These are phyloP conservation scores for Nycticebus coucang DNA, from an alignment of 2,113 vertebrate genomes.

Conservation along the genomic window DNA sequence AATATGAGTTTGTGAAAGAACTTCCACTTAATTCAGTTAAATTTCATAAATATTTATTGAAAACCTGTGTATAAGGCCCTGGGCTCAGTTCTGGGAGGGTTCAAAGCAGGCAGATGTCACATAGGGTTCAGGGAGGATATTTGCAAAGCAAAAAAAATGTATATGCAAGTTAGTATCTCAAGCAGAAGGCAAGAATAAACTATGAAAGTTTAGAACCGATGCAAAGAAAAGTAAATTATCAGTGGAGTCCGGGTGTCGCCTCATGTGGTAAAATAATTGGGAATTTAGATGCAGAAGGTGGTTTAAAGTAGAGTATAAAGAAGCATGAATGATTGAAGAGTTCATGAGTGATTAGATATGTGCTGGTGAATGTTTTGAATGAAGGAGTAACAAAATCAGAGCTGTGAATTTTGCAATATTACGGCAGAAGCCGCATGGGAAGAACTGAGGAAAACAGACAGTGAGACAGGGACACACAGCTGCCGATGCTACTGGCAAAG, in stretches of 20 bases:
- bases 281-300: conserved; percentile 8
- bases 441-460: not conserved
- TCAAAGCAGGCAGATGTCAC: conserved; percentile 34
- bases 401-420: not conserved
- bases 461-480: not conserved
- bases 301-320: not conserved
- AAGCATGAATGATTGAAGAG: not conserved
- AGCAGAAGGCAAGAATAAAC: not conserved
- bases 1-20: not conserved
- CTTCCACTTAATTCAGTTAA: not conserved
- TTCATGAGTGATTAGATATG: conserved; percentile 4
- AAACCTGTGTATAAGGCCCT: not conserved
- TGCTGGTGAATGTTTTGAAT: not conserved
- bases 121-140: conserved; percentile 40
- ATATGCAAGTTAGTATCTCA: not conserved
- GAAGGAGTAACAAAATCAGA: not conserved
- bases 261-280: conserved; percentile 23
- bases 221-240: conserved; percentile 14
- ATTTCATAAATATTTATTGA: conserved; percentile 44
- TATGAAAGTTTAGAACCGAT: not conserved
- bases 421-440: not conserved
- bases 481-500: not conserved
- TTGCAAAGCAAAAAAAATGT: conserved; percentile 25
- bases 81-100: not conserved
- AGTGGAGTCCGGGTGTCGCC: not conserved